Conservation (phyloP, 2,113 vertebrate genomes). For the Rhagologus leucostigma region DNA sequence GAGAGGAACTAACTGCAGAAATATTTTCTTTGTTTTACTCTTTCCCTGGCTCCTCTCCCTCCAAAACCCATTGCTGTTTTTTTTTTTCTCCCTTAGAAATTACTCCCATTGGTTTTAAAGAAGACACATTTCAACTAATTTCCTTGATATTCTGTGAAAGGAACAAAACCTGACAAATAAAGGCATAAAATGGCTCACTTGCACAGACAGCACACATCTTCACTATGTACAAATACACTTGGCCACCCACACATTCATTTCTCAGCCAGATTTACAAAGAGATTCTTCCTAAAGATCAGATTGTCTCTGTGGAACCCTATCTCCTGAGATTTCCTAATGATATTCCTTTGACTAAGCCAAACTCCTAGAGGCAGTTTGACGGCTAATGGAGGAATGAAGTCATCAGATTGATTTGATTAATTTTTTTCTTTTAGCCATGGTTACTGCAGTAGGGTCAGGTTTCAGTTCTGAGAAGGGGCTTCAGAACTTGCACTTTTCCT, state of each 20-base stretch:
- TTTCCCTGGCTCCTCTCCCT: not conserved
- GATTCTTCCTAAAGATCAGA: slow-evolving; percentile 21
- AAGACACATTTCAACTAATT: not conserved
- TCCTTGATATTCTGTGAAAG: not conserved
- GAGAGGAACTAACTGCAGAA: not conserved
- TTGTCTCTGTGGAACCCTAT: not conserved
- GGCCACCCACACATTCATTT: slow-evolving; percentile 22
- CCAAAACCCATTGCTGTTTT: not conserved
- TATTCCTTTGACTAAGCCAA: not conserved
- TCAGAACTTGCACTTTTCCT: not conserved
- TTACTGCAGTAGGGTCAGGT: not conserved
- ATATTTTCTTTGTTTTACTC: not conserved
- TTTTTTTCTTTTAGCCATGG: not conserved
- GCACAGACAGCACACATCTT: slow-evolving; percentile 1
- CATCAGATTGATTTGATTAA: not conserved
- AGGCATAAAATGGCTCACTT: not conserved
- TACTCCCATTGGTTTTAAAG: not conserved
- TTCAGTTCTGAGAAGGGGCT: not conserved
- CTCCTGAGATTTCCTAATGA: slow-evolving; percentile 20
- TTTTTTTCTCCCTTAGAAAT: not conserved
- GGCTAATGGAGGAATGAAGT: slow-evolving; percentile 25
- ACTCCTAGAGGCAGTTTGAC: slow-evolving; percentile 39
- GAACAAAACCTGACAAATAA: not conserved
- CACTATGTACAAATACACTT: not conserved
- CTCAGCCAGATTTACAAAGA: slow-evolving; percentile 2